Conservation (phyloP, 2,113 vertebrate species). For the Ictidomys tridecemlineatus region DNA sequence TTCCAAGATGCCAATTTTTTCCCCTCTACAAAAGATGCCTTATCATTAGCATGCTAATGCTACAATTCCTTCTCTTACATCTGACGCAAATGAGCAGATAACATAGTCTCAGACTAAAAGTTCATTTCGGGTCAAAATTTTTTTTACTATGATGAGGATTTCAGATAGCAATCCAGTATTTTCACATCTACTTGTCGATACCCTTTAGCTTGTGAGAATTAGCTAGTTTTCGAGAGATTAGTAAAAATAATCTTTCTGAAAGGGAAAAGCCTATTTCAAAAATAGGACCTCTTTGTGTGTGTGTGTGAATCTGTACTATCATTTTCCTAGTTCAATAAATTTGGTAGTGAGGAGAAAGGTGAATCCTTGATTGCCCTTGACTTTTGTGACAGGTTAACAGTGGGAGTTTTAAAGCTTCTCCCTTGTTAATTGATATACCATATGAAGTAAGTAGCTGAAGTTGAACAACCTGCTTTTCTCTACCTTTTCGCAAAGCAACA, state of each 20-base stretch:
- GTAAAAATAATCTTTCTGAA: slow-evolving; percentile 54
- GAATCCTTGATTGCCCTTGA: background rate
- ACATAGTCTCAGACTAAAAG: background rate
- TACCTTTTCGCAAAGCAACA: background rate
- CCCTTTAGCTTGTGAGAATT: slow-evolving; percentile 36
- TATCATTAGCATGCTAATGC: background rate
- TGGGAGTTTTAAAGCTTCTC: background rate
- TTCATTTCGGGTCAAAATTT: slow-evolving; percentile 62
- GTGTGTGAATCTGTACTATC: background rate
- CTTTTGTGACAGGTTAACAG: slow-evolving; percentile 42
- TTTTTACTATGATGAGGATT: slow-evolving; percentile 46
- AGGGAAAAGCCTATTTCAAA: background rate
- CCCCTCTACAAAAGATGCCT: background rate
- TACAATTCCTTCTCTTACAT: background rate
- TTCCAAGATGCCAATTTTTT: background rate
- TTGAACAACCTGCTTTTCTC: slow-evolving; percentile 50
- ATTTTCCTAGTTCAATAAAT: background rate
- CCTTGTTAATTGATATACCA: slow-evolving; percentile 27
- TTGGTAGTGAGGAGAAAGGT: background rate
- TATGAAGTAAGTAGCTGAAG: background rate
- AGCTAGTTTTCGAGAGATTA: slow-evolving; percentile 52
- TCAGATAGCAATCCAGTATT: slow-evolving; percentile 17
- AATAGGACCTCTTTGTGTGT: slow-evolving; percentile 44
- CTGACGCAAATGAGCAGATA: background rate
- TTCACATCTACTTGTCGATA: slow-evolving; percentile 35